Percentiles rank a stretch among this genome's conserved stretches.
phyloP scores from a whole-genome alignment of 1,140 invertebrate genomes.

The Drosophila kurseongensis region DNA sequence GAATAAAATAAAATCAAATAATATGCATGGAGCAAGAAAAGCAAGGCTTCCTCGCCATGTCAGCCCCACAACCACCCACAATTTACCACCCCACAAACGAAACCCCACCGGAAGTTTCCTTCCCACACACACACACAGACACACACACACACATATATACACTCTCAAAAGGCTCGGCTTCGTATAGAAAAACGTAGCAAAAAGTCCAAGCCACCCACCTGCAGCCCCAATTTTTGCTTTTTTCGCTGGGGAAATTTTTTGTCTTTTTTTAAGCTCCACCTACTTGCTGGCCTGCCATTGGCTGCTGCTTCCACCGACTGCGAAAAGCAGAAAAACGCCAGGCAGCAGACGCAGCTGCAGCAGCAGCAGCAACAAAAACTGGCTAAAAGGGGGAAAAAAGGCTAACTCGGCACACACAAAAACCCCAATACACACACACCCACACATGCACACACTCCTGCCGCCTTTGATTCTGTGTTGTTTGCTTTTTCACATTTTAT shows the following conservation, averaged over 20 bases:
- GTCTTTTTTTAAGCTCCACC: slow-evolving; percentile 84
- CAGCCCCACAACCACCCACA: slow-evolving; percentile 2
- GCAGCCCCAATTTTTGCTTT: slow-evolving; percentile 52
- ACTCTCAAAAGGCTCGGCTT: slow-evolving; percentile 22
- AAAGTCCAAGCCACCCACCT: slow-evolving; percentile 53
- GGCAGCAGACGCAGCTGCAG: slow-evolving; percentile 45
- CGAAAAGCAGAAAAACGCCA: slow-evolving; percentile 39
- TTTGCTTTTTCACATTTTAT: slow-evolving; percentile 83
- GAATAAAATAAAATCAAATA: slow-evolving; percentile 80
- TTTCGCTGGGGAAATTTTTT: slow-evolving; percentile 78
- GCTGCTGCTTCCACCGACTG: slow-evolving; percentile 56
- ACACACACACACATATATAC: slow-evolving; percentile 4
- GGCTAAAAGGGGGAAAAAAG: slow-evolving; percentile 78
- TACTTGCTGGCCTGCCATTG: slow-evolving; percentile 81
- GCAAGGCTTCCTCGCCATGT: slow-evolving; percentile 32
- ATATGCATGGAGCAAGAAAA: slow-evolving; percentile 73
- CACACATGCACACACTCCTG: slow-evolving; percentile 27
- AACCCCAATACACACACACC: slow-evolving; percentile 11
- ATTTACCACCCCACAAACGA: slow-evolving; percentile 3
- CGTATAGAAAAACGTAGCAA: slow-evolving; percentile 82
- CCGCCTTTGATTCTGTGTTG: slow-evolving; percentile 77
- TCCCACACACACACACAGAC: slow-evolving; percentile 15
- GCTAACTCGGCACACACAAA: slow-evolving; percentile 75
- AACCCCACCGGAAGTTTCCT: slow-evolving; percentile 4
- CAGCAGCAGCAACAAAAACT: slow-evolving; percentile 53